phyloP scores from a whole-genome alignment of 2,113 vertebrate species.

The Cervus canadensis region DNA sequence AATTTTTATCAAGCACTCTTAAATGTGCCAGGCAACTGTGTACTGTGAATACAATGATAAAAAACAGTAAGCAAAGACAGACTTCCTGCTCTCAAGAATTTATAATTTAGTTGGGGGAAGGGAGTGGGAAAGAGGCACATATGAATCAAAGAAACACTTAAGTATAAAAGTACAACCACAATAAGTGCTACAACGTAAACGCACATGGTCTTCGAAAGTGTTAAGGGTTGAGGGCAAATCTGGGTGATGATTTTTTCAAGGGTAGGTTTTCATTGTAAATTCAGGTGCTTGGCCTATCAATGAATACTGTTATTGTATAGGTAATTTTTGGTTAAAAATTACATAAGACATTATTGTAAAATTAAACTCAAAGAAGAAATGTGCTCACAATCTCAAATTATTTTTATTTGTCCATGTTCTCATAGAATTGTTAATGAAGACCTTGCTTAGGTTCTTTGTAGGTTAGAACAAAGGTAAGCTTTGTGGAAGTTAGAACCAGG shows the following conservation, averaged over 20 bases:
- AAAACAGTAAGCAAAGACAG: slow-evolving; percentile 16
- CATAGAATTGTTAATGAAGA: slow-evolving; percentile 19
- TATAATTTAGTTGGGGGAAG: not conserved
- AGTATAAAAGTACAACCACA: slow-evolving; percentile 30
- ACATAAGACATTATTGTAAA: slow-evolving; percentile 7
- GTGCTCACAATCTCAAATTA: slow-evolving; percentile 8
- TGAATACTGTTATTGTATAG: not conserved
- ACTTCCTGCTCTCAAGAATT: not conserved
- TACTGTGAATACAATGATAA: not conserved
- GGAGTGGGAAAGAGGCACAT: not conserved
- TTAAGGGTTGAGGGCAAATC: not conserved
- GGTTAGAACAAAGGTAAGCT: not conserved
- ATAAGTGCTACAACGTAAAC: not conserved
- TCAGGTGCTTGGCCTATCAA: not conserved
- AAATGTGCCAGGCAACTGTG: not conserved
- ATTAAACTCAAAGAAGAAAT: slow-evolving; percentile 33
- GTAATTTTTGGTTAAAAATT: slow-evolving; percentile 22
- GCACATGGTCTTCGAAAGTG: not conserved
- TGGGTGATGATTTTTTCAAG: not conserved
- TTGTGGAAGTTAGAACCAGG: not conserved
- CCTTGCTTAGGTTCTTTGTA: not conserved
- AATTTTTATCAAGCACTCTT: slow-evolving; percentile 51
- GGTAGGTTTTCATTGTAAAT: not conserved
- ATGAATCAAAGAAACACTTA: slow-evolving; percentile 34
- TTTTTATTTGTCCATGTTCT: not conserved